Evolutionary conservation across 2,113 vertebrate genomes (phyloP).

Genomic region (Cebus imitator): DNA sequence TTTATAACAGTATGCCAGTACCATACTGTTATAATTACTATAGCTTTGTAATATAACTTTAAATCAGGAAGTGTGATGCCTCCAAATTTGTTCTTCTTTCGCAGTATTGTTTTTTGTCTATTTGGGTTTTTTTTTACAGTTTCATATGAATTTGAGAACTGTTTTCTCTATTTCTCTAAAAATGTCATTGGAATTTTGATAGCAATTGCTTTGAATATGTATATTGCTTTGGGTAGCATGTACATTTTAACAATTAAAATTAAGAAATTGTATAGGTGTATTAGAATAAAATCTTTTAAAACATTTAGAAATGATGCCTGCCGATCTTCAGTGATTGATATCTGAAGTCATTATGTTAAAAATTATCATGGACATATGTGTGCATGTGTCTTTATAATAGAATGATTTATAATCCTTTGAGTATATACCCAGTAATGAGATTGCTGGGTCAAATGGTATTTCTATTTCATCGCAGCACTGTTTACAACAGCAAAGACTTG

Average conservation of each 20-base stretch:
- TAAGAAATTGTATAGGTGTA: not conserved
- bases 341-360: not conserved
- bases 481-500: too few relatives aligned
- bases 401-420: too few relatives aligned
- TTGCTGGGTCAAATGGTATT: too few relatives aligned
- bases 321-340: not conserved
- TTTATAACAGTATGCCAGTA: not conserved
- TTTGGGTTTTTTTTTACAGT: not conserved
- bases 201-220: not conserved
- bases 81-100: not conserved
- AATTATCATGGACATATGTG: not conserved
- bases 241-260: not conserved
- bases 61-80: not conserved
- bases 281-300: not conserved
- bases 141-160: not conserved
- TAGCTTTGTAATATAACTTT: not conserved
- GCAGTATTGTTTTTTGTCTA: not conserved
- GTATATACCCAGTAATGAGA: too few relatives aligned
- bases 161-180: not conserved
- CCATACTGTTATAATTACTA: not conserved
- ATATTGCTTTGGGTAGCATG: not conserved
- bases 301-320: not conserved
- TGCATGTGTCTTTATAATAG: too few relatives aligned
- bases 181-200: not conserved
- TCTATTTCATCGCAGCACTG: too few relatives aligned